Conservation (phyloP, 92 coral and sea anemone species). For the Bergia puertoricense region DNA sequence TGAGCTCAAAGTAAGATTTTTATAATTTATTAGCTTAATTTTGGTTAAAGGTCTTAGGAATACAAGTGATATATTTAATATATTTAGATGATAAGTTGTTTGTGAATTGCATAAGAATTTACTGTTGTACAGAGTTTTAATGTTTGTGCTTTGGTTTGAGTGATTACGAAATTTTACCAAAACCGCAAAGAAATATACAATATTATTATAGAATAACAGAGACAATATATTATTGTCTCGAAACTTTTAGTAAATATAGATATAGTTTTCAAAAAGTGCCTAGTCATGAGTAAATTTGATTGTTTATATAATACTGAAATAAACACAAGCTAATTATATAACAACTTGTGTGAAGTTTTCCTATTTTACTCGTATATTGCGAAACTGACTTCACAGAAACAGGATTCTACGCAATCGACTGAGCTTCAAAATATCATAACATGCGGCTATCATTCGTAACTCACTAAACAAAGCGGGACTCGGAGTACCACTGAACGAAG, state of each 20-base stretch:
- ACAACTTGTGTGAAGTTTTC: constrained; percentile 20
- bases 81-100: background rate
- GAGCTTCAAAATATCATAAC: background rate
- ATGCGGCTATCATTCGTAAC: background rate
- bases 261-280: background rate
- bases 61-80: background rate
- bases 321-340: constrained; percentile 10
- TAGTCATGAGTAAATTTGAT: constrained; percentile 9
- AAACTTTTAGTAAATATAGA: background rate
- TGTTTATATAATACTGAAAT: constrained; percentile 3
- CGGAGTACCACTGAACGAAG: background rate
- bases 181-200: constrained; percentile 4
- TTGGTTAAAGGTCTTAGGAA: background rate
- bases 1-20: background rate
- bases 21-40: background rate
- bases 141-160: constrained; percentile 11
- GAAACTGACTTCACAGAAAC: background rate
- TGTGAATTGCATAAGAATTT: background rate
- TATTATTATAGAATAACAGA: background rate
- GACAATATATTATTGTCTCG: constrained; percentile 2
- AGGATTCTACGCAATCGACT: background rate
- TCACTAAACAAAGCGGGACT: background rate
- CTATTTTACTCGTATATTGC: background rate
- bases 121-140: background rate
- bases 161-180: constrained; percentile 8